Evolutionary conservation across 2,113 vertebrate species (phyloP).

Genomic region (Aix galericulata): DNA sequence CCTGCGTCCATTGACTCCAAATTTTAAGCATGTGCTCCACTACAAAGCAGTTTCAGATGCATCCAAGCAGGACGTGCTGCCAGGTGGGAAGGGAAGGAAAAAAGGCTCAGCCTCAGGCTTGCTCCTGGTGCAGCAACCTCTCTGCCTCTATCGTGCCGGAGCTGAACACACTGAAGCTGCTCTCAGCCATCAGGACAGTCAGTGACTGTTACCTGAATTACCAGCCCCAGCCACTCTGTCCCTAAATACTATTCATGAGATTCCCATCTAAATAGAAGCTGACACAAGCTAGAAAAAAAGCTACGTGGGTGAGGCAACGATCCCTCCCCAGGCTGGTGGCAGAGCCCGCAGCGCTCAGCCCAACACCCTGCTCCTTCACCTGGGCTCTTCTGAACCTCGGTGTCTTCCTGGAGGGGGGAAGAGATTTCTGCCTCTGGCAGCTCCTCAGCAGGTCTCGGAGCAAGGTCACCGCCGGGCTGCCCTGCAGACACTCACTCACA

Average conservation of each 20-base stretch:
- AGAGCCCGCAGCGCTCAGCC: not conserved
- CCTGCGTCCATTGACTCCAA: not conserved
- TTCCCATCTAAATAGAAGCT: not conserved
- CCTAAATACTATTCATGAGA: not conserved
- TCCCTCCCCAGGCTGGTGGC: accelerated
- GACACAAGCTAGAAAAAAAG: not conserved
- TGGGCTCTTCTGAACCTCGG: not conserved
- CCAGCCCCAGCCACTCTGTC: not conserved
- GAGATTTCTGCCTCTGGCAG: not conserved
- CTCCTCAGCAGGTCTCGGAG: not conserved
- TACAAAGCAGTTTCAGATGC: no score
- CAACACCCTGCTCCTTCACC: not conserved
- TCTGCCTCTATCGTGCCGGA: not conserved
- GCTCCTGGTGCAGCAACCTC: not conserved
- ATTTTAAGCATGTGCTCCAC: not conserved
- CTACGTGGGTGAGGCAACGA: not conserved
- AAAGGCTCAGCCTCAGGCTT: not conserved
- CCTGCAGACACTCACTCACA: not conserved
- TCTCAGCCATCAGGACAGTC: not conserved
- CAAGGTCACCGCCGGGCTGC: not conserved
- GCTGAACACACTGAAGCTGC: not conserved
- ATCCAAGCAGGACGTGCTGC: not conserved
- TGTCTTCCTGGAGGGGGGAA: not conserved
- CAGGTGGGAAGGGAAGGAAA: not conserved
- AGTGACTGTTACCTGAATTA: not conserved